phyloP scores from a whole-genome alignment of 2,888 invertebrate species.

The Elaeidobius kamerunicus region DNA sequence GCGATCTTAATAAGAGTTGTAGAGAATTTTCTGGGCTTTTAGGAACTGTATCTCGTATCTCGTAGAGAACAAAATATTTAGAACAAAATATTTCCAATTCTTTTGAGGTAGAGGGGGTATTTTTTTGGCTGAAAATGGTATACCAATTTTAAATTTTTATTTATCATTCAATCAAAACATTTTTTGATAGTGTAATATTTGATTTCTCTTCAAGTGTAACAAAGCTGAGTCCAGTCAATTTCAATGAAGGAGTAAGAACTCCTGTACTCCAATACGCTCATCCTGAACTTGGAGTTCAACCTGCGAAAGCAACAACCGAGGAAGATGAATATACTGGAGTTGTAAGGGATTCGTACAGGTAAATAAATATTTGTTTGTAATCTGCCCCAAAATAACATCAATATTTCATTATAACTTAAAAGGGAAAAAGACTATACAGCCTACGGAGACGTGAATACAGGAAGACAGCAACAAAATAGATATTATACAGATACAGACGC shows the following conservation, averaged over 20 bases:
- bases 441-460: conserved; percentile 44
- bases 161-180: not conserved
- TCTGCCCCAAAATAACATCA: no score
- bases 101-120: no score
- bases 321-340: conserved; percentile 21
- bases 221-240: conserved; percentile 56
- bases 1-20: no score
- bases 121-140: no score
- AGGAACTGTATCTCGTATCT: no score
- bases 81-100: no score
- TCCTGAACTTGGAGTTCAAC: conserved; percentile 74
- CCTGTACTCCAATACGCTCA: conserved; percentile 78
- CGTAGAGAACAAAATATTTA: not conserved
- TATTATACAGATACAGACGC: conserved; percentile 47
- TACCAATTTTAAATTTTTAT: no score
- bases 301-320: conserved; percentile 55
- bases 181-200: not conserved
- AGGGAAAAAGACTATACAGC: conserved; percentile 41
- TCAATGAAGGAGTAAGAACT: conserved; percentile 68
- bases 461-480: conserved; percentile 47
- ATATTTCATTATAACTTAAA: no score
- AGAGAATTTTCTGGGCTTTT: not conserved
- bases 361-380: conserved; percentile 5
- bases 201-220: conserved; percentile 38
- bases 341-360: conserved; percentile 28